Base-by-base conservation (phyloP, 2,888 invertebrate genomes). In the Ormyrus labotus region DNA sequence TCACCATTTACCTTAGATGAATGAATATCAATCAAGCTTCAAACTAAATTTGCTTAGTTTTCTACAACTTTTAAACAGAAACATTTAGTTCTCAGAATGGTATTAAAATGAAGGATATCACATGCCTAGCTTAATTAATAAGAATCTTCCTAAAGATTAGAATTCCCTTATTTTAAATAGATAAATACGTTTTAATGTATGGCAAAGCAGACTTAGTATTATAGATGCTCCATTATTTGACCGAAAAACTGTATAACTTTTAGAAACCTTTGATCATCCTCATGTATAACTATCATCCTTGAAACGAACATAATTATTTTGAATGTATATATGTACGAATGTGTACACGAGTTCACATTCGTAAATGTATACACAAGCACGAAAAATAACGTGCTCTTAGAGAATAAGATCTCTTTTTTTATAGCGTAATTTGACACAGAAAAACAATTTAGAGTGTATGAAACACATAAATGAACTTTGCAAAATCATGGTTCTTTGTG, bases 401-500 rank as follows among this genome's bases (percentile, higher is more conserved):
- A 83, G 70, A 82, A 64, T 87, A 88, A 87, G 85, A 81, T 68
- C 82, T 84, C 77, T 86, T 85, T 86, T 85, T 85, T 84, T 85
- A 86, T 87, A 85, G 86, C 77, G 79, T 80, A 82, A 82, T 72
- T 82, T 78, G 77, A 82, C 82, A 82, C 80, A 61, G 34, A 72
- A 71, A 77, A 73, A 77, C 80, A 83, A 82, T 71, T 83, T 82
- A 83, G 78, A 81, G 83, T 85, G 82, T 84, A 85, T 71, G 75
- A 81, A 81, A 81, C 81, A 82, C 83, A 82, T 81, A 77, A 83
- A 74, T 68, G 82, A 71, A 83, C 78, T 83, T 85, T 83, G 84
- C 67, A 71, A 83, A 87, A 82, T 86, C 86, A 85, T 84, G 83
- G 84, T 87, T 84, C 86, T 84, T 83, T 84, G 83, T 87, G 87